phyloP scores from a whole-genome alignment of 2,113 vertebrate species.

The Scalopus aquaticus region DNA sequence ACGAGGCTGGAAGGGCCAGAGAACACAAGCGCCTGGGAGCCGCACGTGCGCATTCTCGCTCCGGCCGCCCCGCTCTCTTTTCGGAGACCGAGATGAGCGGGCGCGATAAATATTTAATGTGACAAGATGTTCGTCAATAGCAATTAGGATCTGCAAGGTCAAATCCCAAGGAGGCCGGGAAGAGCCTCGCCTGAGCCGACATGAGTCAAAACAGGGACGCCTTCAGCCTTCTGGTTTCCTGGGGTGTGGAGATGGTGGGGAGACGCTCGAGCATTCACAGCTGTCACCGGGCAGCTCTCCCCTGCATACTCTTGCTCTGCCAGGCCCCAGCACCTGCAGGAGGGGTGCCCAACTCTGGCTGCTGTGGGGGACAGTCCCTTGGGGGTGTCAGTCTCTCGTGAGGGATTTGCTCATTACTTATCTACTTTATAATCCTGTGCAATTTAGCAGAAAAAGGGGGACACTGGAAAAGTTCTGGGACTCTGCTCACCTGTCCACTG shows the following conservation, averaged over 20 bases:
- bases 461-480: not conserved
- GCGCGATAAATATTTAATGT: not conserved
- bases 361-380: not conserved
- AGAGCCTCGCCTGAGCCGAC: not conserved
- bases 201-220: not conserved
- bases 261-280: not conserved
- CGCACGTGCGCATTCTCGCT: not conserved
- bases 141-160: not conserved
- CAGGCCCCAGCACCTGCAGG: no score
- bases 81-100: not conserved
- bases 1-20: no score
- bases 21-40: not conserved
- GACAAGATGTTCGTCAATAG: not conserved
- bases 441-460: not conserved
- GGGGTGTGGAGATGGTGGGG: not conserved
- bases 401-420: not conserved
- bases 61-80: not conserved
- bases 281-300: not conserved
- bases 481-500: not conserved
- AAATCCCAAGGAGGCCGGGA: not conserved
- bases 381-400: accelerated
- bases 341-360: not conserved
- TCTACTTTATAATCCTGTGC: not conserved
- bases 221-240: not conserved
- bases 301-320: accelerated